Evolutionary conservation across 2,797 vertebrate species (phyloP), one percentile per base, ranked within the genome.

Genomic region (Glossophaga mutica): DNA sequence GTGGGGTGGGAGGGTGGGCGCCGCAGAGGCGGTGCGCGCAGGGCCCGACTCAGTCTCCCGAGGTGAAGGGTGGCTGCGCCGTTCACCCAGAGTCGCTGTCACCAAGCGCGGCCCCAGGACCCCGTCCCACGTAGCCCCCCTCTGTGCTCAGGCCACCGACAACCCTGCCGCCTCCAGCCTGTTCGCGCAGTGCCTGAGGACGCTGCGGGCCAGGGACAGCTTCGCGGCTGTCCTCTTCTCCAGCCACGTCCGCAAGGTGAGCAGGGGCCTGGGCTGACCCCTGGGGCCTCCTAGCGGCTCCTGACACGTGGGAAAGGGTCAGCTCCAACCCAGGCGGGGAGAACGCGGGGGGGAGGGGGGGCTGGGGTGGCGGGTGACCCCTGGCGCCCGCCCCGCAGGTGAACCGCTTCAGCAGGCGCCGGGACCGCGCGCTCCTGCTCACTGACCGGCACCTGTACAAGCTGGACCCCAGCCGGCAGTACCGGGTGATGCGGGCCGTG

Each of bases 361-460:
- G 48, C 14, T 34, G 1, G 1, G 15, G 32, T 6, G 42, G 37
- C 37, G 2, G 10, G 37, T 81, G 29, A 88, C 18, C 34, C n/a
- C 84, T 34, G n/a, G 1, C 1, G 3, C 7, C 57, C 14, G 1
- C 79, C 44, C 67, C 4, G 0, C 87, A 98, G 98, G 96, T 99
- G 95, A 99, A 99, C 91, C 98, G 99, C 94, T 99, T 99, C 92
- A 99, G 98, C 94, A 99, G 99, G 97, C 99, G 98, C 96, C 98
- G 98, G 9, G 99, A 99, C 97, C 98, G 99, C 12, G 99, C 99
- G 18, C 96, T 99, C 42, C 98, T 99, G 37, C 89, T 99, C 97
- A 99, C 99, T 0, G 99, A 99, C 97, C 99, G 98, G 94, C 98
- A 98, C 91, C 29, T 99, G 95, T 99, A 99, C 99, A 99, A 99